These are phyloP conservation scores for Orthonevra nobilis DNA, from an alignment of 2,888 invertebrate genomes.

Conservation along the genomic window DNA sequence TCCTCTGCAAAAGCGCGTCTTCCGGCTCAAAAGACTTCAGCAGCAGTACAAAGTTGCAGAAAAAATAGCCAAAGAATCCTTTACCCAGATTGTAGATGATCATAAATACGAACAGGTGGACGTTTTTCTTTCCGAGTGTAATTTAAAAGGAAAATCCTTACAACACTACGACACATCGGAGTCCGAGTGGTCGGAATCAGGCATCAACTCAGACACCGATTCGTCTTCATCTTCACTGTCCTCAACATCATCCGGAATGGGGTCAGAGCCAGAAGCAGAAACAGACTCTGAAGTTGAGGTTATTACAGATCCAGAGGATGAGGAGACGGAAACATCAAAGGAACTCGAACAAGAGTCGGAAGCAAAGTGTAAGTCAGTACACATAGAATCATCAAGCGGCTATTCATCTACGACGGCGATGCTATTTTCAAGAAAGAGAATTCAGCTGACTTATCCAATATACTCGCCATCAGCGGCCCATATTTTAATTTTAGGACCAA, in stretches of 20 bases:
- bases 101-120: background rate
- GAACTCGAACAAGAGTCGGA: no score
- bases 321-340: no score
- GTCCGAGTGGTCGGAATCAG: background rate
- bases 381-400: no score
- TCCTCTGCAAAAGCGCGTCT: slow-evolving; percentile 6
- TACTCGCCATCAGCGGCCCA: background rate
- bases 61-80: background rate
- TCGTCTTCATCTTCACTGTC: background rate
- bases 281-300: background rate
- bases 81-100: slow-evolving; percentile 5
- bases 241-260: background rate
- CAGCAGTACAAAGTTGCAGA: background rate
- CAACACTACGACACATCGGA: background rate
- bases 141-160: background rate
- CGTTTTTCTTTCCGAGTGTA: slow-evolving; percentile 6
- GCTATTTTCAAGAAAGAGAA: background rate
- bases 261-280: background rate
- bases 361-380: no score
- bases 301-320: background rate
- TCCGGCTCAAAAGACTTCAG: slow-evolving; percentile 17
- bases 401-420: background rate
- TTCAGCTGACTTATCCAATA: background rate
- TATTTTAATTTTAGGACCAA: background rate
- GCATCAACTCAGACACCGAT: background rate